Evolutionary conservation across 1,140 invertebrate genomes (phyloP).

Genomic region (Drosophila prosaltans): DNA sequence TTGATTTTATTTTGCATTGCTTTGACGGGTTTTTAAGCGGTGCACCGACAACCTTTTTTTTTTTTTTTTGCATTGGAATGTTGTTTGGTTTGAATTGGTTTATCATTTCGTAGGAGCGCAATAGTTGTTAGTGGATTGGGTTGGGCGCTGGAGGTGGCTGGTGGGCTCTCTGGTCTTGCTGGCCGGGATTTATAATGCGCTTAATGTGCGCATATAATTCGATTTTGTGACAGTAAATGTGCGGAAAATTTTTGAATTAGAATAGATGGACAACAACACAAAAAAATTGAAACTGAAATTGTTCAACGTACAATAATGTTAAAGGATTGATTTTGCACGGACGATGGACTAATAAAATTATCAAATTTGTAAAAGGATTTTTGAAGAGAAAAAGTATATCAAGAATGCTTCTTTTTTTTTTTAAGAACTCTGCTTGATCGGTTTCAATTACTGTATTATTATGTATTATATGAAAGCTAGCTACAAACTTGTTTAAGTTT

Average conservation of each 20-base stretch:
- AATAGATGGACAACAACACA: neutral
- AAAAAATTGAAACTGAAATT: neutral
- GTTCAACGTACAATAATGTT: neutral
- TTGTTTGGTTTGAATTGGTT: constrained; percentile 47
- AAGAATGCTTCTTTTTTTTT: too few species aligned
- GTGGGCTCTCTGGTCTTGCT: neutral
- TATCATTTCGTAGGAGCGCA: constrained; percentile 17
- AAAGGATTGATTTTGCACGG: neutral
- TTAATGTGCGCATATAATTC: constrained; percentile 60
- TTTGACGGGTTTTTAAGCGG: constrained; percentile 70
- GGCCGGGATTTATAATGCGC: constrained; percentile 43
- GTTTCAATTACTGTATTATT: too few species aligned
- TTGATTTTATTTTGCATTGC: constrained; percentile 79
- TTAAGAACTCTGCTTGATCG: too few species aligned
- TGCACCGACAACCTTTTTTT: constrained; percentile 27
- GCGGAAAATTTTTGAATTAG: constrained; percentile 22
- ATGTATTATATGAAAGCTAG: too few species aligned
- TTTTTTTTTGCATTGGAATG: constrained; percentile 29
- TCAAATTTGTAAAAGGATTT: too few species aligned
- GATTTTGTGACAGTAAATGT: constrained; percentile 45
- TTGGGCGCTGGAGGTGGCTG: neutral
- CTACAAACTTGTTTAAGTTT: too few species aligned
- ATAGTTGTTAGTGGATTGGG: neutral
- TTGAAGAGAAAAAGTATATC: too few species aligned
- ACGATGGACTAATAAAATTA: too few species aligned